phyloP scores from a whole-genome alignment of 2,113 vertebrate genomes.

The Ictidomys tridecemlineatus region DNA sequence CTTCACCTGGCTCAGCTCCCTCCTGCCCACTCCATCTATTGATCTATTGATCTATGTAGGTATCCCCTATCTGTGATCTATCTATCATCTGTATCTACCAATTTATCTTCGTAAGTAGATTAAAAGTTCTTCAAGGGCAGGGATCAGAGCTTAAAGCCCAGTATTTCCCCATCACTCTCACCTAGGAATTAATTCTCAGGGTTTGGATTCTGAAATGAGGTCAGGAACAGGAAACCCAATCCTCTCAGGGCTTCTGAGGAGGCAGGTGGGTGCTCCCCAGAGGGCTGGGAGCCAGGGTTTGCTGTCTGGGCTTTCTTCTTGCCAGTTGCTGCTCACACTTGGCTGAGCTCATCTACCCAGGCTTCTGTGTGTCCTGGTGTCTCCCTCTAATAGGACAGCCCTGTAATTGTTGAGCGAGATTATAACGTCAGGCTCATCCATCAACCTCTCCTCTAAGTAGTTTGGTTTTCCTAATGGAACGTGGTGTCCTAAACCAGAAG shows the following conservation, averaged over 20 bases:
- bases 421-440: slow-evolving; percentile 46
- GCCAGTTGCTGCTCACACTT: background rate
- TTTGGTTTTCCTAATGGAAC: slow-evolving; percentile 65
- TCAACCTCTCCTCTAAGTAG: slow-evolving; percentile 54
- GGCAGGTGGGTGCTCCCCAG: background rate
- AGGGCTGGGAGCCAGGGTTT: background rate
- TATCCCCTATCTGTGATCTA: background rate
- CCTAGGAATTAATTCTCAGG: background rate
- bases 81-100: background rate
- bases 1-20: background rate
- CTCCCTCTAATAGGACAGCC: slow-evolving; percentile 30
- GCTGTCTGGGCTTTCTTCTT: background rate
- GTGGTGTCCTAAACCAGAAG: slow-evolving; percentile 49
- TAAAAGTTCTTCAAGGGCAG: background rate
- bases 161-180: background rate
- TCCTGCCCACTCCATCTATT: too few relatives aligned
- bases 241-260: background rate
- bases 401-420: slow-evolving; percentile 47
- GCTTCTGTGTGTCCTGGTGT: background rate
- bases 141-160: background rate
- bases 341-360: background rate
- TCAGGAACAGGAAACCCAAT: background rate
- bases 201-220: slow-evolving; percentile 7
- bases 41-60: too few relatives aligned
- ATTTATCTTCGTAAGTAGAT: background rate